phyloP scores from a whole-genome alignment of 2,888 invertebrate genomes.

The Mesochorus sp. region DNA sequence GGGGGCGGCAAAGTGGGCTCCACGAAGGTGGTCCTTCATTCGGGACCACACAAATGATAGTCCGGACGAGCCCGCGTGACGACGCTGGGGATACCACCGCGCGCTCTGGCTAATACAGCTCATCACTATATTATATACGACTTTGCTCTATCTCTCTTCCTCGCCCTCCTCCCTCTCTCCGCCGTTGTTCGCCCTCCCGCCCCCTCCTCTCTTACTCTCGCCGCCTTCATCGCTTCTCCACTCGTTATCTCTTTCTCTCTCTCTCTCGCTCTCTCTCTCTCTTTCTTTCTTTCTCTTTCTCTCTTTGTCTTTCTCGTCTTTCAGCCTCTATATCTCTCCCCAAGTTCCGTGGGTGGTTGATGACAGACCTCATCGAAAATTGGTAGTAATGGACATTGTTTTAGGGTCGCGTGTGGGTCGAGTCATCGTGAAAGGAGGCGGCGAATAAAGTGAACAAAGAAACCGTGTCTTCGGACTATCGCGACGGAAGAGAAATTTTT shows the following conservation, averaged over 20 bases:
- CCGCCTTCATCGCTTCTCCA: constrained; percentile 17
- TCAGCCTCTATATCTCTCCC: constrained; percentile 39
- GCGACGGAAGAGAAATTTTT: constrained; percentile 43
- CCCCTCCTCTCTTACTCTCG: background rate
- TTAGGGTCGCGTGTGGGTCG: constrained; percentile 71
- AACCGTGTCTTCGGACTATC: constrained; percentile 33
- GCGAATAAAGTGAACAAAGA: constrained; percentile 61
- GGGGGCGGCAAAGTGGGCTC: constrained; percentile 75
- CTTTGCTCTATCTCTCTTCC: background rate
- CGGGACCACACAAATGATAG: constrained; percentile 77
- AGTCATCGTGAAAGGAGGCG: constrained; percentile 65
- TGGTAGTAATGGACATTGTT: constrained; percentile 74
- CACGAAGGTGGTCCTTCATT: constrained; percentile 77
- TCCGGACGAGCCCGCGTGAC: constrained; percentile 65
- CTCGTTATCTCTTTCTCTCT: background rate
- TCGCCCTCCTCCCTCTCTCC: background rate
- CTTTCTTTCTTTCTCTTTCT: background rate
- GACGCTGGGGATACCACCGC: constrained; percentile 31
- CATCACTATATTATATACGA: constrained; percentile 25
- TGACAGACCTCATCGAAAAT: constrained; percentile 73
- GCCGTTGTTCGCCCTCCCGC: background rate
- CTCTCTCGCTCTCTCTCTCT: constrained; percentile 6
- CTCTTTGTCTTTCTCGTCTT: constrained; percentile 27
- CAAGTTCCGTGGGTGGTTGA: constrained; percentile 71
- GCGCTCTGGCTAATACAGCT: constrained; percentile 26